phyloP scores from a whole-genome alignment of 2,797 vertebrate genomes.

The Calcarius lapponicus region DNA sequence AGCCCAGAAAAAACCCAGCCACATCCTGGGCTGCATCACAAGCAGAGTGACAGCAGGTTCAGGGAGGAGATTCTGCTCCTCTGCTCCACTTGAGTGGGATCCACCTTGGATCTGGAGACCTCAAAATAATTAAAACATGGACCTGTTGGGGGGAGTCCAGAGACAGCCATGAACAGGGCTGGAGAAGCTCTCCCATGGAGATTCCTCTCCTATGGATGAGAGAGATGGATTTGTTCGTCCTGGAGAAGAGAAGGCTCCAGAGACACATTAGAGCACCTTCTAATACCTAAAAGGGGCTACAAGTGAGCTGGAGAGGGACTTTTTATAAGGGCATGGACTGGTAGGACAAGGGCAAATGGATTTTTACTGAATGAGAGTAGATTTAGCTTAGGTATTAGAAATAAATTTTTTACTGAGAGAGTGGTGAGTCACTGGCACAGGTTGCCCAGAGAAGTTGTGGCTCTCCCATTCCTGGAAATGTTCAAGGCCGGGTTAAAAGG shows the following conservation, averaged over 20 bases:
- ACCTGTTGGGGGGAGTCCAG: background rate
- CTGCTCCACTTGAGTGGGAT: background rate
- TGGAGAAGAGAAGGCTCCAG: background rate
- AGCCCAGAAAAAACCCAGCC: background rate
- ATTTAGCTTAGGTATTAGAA: background rate
- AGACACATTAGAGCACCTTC: background rate
- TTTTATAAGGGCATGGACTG: background rate
- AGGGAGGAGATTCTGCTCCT: background rate
- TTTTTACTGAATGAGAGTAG: background rate
- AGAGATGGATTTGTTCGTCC: background rate
- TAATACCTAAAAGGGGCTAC: background rate
- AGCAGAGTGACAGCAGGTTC: background rate
- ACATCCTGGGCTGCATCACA: background rate
- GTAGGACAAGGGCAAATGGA: background rate
- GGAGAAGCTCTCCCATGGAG: background rate
- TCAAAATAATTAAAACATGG: background rate
- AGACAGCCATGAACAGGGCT: background rate
- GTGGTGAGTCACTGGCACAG: rapidly evolving
- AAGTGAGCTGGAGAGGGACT: background rate
- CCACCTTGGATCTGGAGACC: background rate
- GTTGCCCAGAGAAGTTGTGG: background rate
- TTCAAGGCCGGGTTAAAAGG: background rate
- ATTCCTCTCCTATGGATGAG: background rate
- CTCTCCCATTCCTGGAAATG: background rate
- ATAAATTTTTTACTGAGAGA: background rate